Evolutionary conservation across 1,140 invertebrate species (phyloP).

Genomic region (Rhopalosiphum maidis): DNA sequence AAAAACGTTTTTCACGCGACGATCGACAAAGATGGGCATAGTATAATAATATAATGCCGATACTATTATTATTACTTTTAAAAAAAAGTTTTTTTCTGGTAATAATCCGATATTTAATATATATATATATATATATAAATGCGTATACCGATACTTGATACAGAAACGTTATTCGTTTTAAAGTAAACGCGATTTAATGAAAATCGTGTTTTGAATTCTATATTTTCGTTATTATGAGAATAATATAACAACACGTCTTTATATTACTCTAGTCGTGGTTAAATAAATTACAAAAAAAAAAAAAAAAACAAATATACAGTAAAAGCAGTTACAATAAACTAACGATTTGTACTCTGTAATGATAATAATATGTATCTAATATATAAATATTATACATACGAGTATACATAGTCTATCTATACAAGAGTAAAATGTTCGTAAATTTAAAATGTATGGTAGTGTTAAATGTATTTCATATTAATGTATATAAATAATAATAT

Average conservation of each 20-base stretch:
- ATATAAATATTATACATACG: no score
- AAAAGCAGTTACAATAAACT: background rate
- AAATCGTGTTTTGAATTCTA: slow-evolving; percentile 24
- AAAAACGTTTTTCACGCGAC: background rate
- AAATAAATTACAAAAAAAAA: background rate
- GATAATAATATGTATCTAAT: no score
- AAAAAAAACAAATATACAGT: background rate
- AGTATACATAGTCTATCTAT: no score
- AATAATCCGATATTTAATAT: slow-evolving; percentile 18
- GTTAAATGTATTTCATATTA: no score
- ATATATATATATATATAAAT: background rate
- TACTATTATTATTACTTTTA: slow-evolving; percentile 11
- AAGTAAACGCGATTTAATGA: slow-evolving; percentile 33
- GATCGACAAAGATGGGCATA: background rate
- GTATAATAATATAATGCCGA: background rate
- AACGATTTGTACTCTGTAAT: background rate
- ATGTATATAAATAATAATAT: no score
- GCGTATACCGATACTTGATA: background rate
- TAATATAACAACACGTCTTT: background rate
- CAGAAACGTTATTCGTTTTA: background rate
- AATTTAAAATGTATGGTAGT: no score
- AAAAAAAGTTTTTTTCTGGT: background rate
- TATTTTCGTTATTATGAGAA: background rate
- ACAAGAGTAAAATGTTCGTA: no score
- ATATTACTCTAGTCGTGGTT: background rate